phyloP scores from a whole-genome alignment of 2,113 vertebrate genomes.

The Platichthys stellatus region DNA sequence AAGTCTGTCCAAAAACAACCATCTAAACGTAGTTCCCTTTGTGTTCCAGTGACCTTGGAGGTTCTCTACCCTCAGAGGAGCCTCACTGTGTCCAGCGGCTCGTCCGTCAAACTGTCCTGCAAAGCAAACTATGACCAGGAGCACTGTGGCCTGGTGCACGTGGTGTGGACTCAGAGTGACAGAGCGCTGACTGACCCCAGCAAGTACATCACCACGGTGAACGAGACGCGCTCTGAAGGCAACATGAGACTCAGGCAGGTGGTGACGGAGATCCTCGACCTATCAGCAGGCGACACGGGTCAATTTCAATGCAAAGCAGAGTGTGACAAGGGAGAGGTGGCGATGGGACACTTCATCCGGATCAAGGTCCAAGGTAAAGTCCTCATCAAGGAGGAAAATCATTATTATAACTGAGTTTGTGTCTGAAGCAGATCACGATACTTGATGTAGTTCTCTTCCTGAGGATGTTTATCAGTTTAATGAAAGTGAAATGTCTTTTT shows the following conservation, averaged over 20 bases:
- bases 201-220: slow-evolving; percentile 55
- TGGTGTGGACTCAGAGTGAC: rapidly evolving
- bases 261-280: slow-evolving; percentile 41
- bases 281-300: not conserved
- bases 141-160: rapidly evolving
- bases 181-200: slow-evolving; percentile 5
- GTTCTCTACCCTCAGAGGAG: not conserved
- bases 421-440: too few species aligned
- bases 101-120: slow-evolving; percentile 50
- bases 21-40: too few species aligned
- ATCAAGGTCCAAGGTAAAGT: slow-evolving; percentile 36
- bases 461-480: too few species aligned
- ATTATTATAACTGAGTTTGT: not conserved
- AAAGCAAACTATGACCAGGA: rapidly evolving
- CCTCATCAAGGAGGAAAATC: not conserved
- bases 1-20: too few species aligned
- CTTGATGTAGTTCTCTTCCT: too few species aligned
- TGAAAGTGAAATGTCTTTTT: too few species aligned
- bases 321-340: rapidly evolving
- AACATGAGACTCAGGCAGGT: slow-evolving; percentile 23
- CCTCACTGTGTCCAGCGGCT: slow-evolving; percentile 1
- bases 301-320: slow-evolving; percentile 27
- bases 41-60: not conserved
- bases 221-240: not conserved
- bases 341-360: slow-evolving; percentile 26